phyloP scores from a whole-genome alignment of 2,113 vertebrate species.

The Pontoporia blainvillei region DNA sequence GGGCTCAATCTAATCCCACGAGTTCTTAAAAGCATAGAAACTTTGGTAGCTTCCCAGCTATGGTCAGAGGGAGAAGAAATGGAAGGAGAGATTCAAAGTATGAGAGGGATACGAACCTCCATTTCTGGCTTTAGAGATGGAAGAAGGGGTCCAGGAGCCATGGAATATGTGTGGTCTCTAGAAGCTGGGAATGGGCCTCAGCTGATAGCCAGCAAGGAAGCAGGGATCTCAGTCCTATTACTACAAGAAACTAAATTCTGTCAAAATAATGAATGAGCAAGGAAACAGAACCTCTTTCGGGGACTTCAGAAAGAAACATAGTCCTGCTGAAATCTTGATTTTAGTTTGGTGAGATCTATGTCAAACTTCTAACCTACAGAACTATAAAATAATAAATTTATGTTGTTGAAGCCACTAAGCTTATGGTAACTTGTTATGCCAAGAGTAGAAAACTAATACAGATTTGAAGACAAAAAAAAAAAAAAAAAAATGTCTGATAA shows the following conservation, averaged over 20 bases:
- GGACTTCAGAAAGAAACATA: not conserved
- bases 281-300: not conserved
- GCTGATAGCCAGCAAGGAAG: not conserved
- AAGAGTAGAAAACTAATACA: not conserved
- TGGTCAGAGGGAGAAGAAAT: not conserved
- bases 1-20: not conserved
- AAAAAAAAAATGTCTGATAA: not conserved
- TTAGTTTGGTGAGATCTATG: not conserved
- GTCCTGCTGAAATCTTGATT: not conserved
- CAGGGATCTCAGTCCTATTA: not conserved
- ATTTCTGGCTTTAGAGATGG: not conserved
- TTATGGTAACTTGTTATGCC: not conserved
- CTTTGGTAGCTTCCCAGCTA: not conserved
- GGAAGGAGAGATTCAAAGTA: not conserved
- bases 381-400: not conserved
- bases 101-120: not conserved
- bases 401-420: not conserved
- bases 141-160: not conserved
- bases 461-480: not conserved
- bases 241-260: not conserved
- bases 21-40: not conserved
- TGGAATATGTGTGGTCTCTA: not conserved
- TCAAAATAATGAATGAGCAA: not conserved
- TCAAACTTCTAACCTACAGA: not conserved
- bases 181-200: not conserved